phyloP scores from a whole-genome alignment of 2,797 vertebrate genomes.

The Meda fulgida region DNA sequence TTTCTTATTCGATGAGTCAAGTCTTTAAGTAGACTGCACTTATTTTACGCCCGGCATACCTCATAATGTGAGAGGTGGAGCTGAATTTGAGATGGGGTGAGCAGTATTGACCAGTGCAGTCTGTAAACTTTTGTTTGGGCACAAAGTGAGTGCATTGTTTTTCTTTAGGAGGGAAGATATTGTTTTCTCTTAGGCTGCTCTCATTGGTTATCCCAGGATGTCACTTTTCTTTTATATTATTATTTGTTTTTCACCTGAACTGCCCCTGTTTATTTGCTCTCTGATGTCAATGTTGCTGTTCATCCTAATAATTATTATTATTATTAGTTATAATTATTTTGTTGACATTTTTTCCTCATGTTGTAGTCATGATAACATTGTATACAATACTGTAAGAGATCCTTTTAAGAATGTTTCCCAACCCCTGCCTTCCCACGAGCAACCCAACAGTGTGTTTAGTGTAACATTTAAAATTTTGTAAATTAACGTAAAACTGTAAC shows the following conservation, averaged over 20 bases:
- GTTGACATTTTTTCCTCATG: conserved; percentile 52
- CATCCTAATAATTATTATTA: conserved; percentile 69
- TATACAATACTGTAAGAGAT: conserved; percentile 61
- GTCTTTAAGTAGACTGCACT: conserved; percentile 31
- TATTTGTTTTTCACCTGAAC: conserved; percentile 5
- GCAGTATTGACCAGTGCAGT: conserved; percentile 36
- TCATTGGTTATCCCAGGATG: conserved; percentile 32
- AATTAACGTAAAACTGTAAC: conserved; percentile 76
- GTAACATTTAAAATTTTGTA: conserved; percentile 70
- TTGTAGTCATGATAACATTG: conserved; percentile 72
- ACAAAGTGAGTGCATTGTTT: conserved; percentile 19
- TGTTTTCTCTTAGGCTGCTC: conserved; percentile 29
- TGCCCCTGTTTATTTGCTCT: conserved; percentile 39
- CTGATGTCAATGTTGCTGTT: conserved; percentile 73
- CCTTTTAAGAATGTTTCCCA: conserved; percentile 63
- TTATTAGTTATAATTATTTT: conserved; percentile 58
- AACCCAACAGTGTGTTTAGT: conserved; percentile 62
- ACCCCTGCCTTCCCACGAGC: conserved; percentile 31
- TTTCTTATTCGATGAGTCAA: conserved; percentile 17
- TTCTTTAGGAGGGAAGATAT: conserved; percentile 17
- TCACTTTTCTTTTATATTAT: conserved; percentile 34
- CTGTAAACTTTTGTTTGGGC: conserved; percentile 30
- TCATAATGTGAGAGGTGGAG: conserved; percentile 4
- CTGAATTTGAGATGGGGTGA: conserved; percentile 8
- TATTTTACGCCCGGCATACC: conserved; percentile 27